Base-by-base conservation (phyloP, 1,140 invertebrate species). In the Drosophila sechellia region DNA sequence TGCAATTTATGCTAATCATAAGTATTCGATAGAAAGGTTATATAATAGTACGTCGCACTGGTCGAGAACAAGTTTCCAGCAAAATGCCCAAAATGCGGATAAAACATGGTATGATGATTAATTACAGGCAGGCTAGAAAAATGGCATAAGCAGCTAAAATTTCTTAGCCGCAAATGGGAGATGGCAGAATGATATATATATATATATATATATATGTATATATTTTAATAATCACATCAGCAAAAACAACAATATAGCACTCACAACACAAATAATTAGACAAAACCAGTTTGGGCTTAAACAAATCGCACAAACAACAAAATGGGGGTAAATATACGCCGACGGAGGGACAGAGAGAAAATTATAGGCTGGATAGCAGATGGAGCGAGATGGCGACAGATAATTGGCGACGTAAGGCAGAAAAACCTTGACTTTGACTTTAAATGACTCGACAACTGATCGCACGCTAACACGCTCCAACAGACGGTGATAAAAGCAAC, bases 341-440 rank as follows among this genome's bases (percentile, higher is more conserved):
- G 40, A 13, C 35, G 37, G 54, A 50, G 63, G 27, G 11, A 60
- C 48, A 49, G 37, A 40, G 63, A 58, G 39, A 8, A 34, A 37
- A 13, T 17, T 37, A 73, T 71, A 25, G 46, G 52, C 35, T 55
- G 42, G 56, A 37, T 12, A 57, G n/a, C 34, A 37, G 53, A 20
- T n/a, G 35, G 55, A 60, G 59, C 48, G 65, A 61, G 83, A 78
- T 59, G 63, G 60, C n/a, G 50, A 34, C 27, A 77, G 49, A 84
- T 87, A 87, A 87, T 87, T 87, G 79, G 84, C 85, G 85, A 90
- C 86, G 85, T 85, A 90, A 90, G 74, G 85, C 81, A 90, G 85
- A 90, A 90, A 91, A 91, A 91, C 90, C 90, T 91, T 91, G 90
- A 91, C 90, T 91, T 91, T 91, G 90, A 91, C 90, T 91, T 91